Evolutionary conservation across 2,113 vertebrate species (phyloP), one percentile per base, ranked within the genome.

Genomic region (Taurulus bubalis): DNA sequence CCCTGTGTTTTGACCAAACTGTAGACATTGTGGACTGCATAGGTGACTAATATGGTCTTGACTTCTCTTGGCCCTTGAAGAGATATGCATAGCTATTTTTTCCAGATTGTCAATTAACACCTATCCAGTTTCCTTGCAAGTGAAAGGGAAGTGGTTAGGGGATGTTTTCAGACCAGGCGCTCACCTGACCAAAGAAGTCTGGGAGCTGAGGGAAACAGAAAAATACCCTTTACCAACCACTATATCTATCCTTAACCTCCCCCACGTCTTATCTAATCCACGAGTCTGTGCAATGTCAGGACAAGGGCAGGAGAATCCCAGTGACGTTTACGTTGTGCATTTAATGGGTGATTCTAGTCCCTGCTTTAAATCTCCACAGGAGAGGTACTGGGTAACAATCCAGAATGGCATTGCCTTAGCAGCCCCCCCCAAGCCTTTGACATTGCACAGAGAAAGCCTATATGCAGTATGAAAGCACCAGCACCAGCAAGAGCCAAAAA

Each of bases 131-230:
- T 26, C 28, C 24, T 32, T 32, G 30, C 30, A 42, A 64, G 36
- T 75, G 8, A 51, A 34, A 51, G 47, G 40, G 30, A 56, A 80
- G 83, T 73, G 78, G 80, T 58, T 70, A 4, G 70, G 84, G 87
- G 77, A 59, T 87, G 90, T 91, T 92, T 94, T 93, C 90, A 92
- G 89, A 92, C 81, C 89, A 92, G 88, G 75, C 56, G 92, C 91
- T 93, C 92, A 93, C 92, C 92, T 92, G 92, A 90, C 77, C 89
- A 85, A 93, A 89, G 90, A 94, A 67, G 82, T 93, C 85, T 91
- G 87, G 91, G 87, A 93, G 92, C 92, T 93, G 90, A 91, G 83
- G 64, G 86, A 88, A 91, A 93, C 91, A 93, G 86, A 94, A 81
- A 82, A 90, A 88, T 45, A 80, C 90, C 91, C 91, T 94, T 93